Conservation (phyloP, 2,797 vertebrate species). For the Clamator glandarius region DNA sequence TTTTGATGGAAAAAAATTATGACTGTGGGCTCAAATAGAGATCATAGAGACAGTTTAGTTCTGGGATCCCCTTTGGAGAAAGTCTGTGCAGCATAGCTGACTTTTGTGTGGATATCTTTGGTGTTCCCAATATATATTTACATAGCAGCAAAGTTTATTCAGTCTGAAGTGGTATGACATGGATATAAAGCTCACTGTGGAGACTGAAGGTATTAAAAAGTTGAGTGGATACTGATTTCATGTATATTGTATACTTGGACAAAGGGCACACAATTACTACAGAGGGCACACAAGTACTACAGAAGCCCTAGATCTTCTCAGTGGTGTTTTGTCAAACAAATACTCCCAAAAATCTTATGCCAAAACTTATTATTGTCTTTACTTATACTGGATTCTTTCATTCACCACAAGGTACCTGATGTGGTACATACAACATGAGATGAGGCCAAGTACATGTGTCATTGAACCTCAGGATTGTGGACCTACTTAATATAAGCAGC, state of each 20-base stretch:
- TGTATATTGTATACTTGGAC: background rate
- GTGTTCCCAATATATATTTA: background rate
- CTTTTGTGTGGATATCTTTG: background rate
- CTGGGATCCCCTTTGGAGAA: background rate
- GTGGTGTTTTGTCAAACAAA: background rate
- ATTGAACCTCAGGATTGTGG: background rate
- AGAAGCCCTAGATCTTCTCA: background rate
- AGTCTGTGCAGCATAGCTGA: background rate
- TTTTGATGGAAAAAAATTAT: background rate
- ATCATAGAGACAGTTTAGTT: background rate
- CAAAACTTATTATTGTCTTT: background rate
- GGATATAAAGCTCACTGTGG: background rate
- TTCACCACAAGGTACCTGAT: background rate
- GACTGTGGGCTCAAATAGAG: background rate
- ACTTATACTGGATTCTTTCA: background rate
- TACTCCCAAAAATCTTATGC: background rate
- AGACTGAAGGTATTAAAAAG: background rate
- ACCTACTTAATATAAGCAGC: background rate
- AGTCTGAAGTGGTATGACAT: background rate
- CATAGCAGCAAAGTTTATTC: background rate
- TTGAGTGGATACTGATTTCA: background rate
- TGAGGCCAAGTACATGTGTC: background rate
- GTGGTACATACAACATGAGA: background rate
- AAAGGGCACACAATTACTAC: background rate
- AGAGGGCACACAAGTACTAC: background rate